phyloP scores from a whole-genome alignment of 2,113 vertebrate species.

The Ceyx cyanopectus region DNA sequence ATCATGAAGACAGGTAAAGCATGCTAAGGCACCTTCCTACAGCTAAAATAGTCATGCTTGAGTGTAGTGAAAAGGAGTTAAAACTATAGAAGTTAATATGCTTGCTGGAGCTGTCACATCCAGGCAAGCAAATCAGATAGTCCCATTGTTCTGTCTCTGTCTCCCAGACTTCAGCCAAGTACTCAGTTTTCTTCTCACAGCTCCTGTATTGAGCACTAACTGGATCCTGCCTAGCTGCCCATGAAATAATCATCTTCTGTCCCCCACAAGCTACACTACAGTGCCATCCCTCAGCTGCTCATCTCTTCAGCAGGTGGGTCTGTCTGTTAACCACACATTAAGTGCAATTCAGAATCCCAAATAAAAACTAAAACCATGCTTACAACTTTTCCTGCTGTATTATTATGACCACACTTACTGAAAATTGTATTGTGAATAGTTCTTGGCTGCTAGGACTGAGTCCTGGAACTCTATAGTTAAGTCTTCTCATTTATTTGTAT shows the following conservation, averaged over 20 bases:
- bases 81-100: not conserved
- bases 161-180: not conserved
- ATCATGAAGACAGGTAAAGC: not conserved
- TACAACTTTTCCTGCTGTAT: not conserved
- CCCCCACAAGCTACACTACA: not conserved
- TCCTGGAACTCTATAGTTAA: not conserved
- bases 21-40: not conserved
- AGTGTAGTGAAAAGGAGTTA: not conserved
- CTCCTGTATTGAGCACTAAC: not conserved
- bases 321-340: not conserved
- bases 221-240: not conserved
- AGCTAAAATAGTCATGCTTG: not conserved
- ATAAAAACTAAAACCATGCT: not conserved
- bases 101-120: not conserved
- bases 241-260: not conserved
- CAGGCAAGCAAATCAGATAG: not conserved
- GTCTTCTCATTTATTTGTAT: not conserved
- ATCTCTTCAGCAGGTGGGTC: not conserved
- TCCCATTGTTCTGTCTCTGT: not conserved
- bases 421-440: not conserved
- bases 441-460: not conserved
- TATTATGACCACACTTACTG: not conserved
- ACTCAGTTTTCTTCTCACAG: not conserved
- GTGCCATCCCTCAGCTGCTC: not conserved
- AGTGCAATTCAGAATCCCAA: not conserved